A percentile compares a stretch with the other conserved stretches of the same genome.
Conservation (phyloP, 2,113 vertebrate species). For the Vireo altiloquus region DNA sequence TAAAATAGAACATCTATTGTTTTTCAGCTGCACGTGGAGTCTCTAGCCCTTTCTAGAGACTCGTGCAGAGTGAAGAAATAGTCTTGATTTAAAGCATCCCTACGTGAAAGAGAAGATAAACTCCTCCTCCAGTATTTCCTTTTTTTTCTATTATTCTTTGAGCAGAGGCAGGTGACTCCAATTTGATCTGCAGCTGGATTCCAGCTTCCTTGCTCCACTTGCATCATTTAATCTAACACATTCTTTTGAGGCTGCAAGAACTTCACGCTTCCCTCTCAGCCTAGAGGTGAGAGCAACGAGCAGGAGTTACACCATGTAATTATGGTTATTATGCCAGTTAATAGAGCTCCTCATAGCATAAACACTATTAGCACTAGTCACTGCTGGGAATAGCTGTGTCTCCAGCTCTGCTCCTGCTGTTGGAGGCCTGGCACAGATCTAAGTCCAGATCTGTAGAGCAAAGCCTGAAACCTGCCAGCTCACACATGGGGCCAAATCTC, state of each 20-base stretch:
- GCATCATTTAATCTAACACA: constrained; percentile 9
- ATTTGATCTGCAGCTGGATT: neutral
- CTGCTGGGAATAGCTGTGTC: neutral
- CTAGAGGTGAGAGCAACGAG: constrained; percentile 38
- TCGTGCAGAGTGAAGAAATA: neutral
- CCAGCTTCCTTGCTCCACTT: neutral
- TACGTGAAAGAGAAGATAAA: neutral
- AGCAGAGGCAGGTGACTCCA: neutral
- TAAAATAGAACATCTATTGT: neutral
- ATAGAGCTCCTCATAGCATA: constrained; percentile 19
- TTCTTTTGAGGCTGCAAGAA: constrained; percentile 40
- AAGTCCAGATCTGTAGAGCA: neutral
- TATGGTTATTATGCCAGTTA: constrained; percentile 48
- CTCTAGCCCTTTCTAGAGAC: neutral
- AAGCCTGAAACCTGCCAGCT: neutral
- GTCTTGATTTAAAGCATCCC: neutral
- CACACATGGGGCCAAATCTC: rapidly evolving
- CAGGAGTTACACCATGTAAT: constrained; percentile 51
- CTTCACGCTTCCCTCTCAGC: neutral
- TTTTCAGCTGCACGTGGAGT: neutral
- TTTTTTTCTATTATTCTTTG: neutral
- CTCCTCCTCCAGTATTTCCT: neutral
- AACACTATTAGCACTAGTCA: neutral
- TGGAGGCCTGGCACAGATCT: neutral
- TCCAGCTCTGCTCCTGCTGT: neutral